Percentiles rank a stretch among this genome's conserved stretches.
phyloP scores from a whole-genome alignment of 2,113 vertebrate genomes.

The Gymnorhina tibicen region DNA sequence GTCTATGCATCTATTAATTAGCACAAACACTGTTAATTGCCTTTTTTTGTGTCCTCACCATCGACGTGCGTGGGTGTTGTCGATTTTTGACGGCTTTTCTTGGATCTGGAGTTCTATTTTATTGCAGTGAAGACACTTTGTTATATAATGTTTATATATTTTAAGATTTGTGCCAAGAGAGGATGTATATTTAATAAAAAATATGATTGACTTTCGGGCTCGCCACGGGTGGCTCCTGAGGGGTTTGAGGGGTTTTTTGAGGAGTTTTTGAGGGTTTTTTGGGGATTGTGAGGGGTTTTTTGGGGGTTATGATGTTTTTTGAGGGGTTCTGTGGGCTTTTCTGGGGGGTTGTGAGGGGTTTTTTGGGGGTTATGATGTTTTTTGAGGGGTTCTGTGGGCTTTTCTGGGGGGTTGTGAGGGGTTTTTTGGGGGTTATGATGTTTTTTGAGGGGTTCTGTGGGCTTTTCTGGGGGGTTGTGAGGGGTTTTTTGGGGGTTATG shows the following conservation, averaged over 20 bases:
- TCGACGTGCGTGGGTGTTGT: background rate
- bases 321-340: no score
- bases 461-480: background rate
- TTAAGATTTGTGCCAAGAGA: slow-evolving; percentile 77
- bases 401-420: background rate
- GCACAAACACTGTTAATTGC: slow-evolving; percentile 32
- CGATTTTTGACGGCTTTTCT: background rate
- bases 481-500: no score
- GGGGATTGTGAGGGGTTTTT: background rate
- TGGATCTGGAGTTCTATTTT: slow-evolving; percentile 69
- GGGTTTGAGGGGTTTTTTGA: no score
- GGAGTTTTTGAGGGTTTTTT: no score
- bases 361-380: background rate
- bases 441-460: background rate
- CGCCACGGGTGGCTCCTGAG: background rate
- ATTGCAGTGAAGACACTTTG: slow-evolving; percentile 75
- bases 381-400: background rate
- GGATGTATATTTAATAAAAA: slow-evolving; percentile 80
- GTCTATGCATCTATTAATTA: background rate
- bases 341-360: no score
- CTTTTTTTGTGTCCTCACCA: background rate
- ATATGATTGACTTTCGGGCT: background rate
- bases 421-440: background rate
- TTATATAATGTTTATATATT: slow-evolving; percentile 77
- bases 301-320: no score